Percentiles rank a stretch among this genome's conserved stretches.
phyloP scores from a whole-genome alignment of 1,140 invertebrate species.

The Dendroctonus ponderosae region DNA sequence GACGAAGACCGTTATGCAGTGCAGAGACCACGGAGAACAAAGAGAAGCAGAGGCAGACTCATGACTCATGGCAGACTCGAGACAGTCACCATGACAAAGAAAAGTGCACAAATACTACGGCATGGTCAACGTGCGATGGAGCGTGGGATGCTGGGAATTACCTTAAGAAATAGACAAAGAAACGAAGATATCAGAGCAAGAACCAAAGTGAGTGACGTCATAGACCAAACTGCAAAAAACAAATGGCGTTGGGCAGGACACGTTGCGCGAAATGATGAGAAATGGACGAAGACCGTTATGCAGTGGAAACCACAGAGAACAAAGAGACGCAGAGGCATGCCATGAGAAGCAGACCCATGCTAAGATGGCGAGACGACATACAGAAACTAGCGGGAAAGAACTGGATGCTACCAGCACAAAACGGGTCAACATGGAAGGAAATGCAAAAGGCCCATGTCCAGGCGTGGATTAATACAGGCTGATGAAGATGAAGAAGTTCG shows the following conservation, averaged over 20 bases:
- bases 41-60: slow-evolving; percentile 6
- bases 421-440: slow-evolving; percentile 6
- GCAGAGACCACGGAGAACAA: slow-evolving; percentile 7
- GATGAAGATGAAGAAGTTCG: slow-evolving; percentile 4
- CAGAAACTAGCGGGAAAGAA: no score
- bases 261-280: slow-evolving; percentile 4
- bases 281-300: slow-evolving; percentile 8
- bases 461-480: slow-evolving; percentile 3
- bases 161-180: no score
- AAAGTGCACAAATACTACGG: no score
- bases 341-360: not conserved
- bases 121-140: no score
- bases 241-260: not conserved
- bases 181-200: no score
- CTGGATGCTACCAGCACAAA: no score
- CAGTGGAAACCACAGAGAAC: not conserved
- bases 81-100: not conserved
- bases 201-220: no score
- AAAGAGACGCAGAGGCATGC: slow-evolving; percentile 7
- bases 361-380: no score
- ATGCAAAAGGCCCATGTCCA: not conserved
- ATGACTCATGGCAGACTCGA: not conserved
- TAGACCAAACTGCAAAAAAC: not conserved
- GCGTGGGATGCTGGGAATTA: no score
- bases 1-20: slow-evolving; percentile 6